Evolutionary conservation across 2,888 invertebrate genomes (phyloP), one percentile per base, ranked within the genome.

Genomic region (Ophonus ardosiacus): DNA sequence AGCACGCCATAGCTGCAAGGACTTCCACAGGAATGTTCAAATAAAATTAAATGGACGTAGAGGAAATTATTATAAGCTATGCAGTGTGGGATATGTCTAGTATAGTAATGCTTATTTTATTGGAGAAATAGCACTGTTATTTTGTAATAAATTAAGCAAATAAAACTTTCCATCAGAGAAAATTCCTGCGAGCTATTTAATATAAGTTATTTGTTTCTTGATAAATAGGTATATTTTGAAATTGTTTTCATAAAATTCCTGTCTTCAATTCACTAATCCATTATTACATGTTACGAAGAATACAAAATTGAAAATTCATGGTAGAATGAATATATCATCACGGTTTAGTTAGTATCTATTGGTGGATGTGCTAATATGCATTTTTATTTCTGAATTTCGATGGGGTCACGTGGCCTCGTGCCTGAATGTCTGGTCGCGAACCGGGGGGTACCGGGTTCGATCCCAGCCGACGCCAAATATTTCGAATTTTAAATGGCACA

Each of bases 1-100:
- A 38, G 68, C 68, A 68, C 68, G 68, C 68, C n/a, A 68, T 24
- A 31, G 38, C 38, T 68, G 15, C 31, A 68, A 21, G 18, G 5
- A 63, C 17, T 61, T 61, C 17, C 18, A 8, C 18, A 15, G 18
- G 59, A 61, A 61, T 61, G 15, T 17, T 61, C 7, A 15, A 17
- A 15, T 17, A 61, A 63, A 63, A 21, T 63, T 63, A 24, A 24
- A 21, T 51, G 8, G 43, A 8, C 10, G 7, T 10, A 31, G 31
- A 31, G 31, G 5, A 31, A 31, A 31, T 31, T 31, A 31, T 31
- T 31, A 31, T 31, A 31, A 31, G 31, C 31, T 31, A 31, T 51
- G 43, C 13, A 51, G 43, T 51, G 43, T 51, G 43, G 43, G 43
- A 51, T 51, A 51, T 51, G 43, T 51, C 43, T 51, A 31, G 31